These are phyloP conservation scores for Amblyjoppa proteus DNA, from an alignment of 2,888 invertebrate genomes.

Conservation along the genomic window DNA sequence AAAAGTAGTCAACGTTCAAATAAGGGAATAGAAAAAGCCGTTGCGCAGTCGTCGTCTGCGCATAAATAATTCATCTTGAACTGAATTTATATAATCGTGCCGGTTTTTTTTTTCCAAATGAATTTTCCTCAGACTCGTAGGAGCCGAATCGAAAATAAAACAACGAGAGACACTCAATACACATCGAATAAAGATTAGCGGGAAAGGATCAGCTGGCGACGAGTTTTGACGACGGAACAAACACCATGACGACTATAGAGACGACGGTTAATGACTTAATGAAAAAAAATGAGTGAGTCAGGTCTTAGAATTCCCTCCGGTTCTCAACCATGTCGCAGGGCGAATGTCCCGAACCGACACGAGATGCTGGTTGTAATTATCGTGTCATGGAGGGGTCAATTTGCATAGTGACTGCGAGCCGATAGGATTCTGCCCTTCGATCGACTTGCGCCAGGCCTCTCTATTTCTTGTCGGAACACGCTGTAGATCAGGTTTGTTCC, in stretches of 20 bases:
- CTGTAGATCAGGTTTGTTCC: neutral
- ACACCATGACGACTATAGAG: neutral
- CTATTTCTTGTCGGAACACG: neutral
- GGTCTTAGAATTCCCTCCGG: neutral
- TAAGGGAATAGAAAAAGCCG: no score
- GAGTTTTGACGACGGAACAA: neutral
- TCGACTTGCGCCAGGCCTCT: neutral
- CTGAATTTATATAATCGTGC: neutral
- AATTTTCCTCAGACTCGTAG: neutral
- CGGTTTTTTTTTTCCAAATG: neutral
- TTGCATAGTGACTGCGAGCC: slow-evolving; percentile 31
- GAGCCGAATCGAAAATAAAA: neutral
- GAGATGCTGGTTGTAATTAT: slow-evolving; percentile 22
- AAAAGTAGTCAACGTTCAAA: no score
- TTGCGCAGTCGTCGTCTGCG: neutral
- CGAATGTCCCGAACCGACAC: slow-evolving; percentile 29
- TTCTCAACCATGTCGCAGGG: slow-evolving; percentile 28
- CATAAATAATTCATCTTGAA: neutral
- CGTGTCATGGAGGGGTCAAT: neutral
- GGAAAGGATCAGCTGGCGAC: neutral
- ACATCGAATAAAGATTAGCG: neutral
- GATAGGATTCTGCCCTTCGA: neutral
- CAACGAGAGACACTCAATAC: neutral
- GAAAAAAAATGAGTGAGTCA: neutral
- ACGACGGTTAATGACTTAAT: neutral